These are phyloP conservation scores for Agapornis roseicollis DNA, from an alignment of 2,113 vertebrate genomes.

Conservation along the genomic window DNA sequence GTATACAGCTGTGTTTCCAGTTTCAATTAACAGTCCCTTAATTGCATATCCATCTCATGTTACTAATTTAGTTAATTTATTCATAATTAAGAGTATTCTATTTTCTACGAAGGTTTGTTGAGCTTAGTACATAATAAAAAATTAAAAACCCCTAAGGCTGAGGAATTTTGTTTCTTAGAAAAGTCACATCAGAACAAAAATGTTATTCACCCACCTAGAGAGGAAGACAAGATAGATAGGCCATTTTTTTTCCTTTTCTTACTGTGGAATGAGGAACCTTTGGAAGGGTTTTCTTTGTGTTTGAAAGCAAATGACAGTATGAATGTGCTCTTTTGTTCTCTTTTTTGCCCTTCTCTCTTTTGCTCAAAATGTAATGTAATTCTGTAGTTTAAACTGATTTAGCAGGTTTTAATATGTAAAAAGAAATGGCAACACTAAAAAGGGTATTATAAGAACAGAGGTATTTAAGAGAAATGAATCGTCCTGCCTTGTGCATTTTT, in stretches of 20 bases:
- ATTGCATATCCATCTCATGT: conserved; percentile 83
- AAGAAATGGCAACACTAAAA: not conserved
- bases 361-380: not conserved
- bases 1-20: conserved; percentile 84
- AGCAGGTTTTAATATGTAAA: conserved; percentile 29
- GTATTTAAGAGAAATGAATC: not conserved
- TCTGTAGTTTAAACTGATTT: conserved; percentile 21
- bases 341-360: conserved; percentile 23
- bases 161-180: conserved; percentile 69
- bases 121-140: conserved; percentile 71
- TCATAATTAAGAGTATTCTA: conserved; percentile 85
- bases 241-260: conserved; percentile 38
- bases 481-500: not conserved
- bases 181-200: conserved; percentile 69
- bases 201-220: conserved; percentile 52
- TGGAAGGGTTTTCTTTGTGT: conserved; percentile 49
- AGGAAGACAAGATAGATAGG: conserved; percentile 46
- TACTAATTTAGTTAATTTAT: conserved; percentile 86
- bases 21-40: conserved; percentile 82
- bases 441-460: not conserved
- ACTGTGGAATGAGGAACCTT: conserved; percentile 46
- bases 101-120: conserved; percentile 77
- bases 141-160: conserved; percentile 39
- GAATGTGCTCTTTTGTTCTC: conserved; percentile 3
- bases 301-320: conserved; percentile 45